Percentiles rank a stretch among this genome's conserved stretches.
phyloP scores from a whole-genome alignment of 2,113 vertebrate genomes.

The Stegastes partitus region DNA sequence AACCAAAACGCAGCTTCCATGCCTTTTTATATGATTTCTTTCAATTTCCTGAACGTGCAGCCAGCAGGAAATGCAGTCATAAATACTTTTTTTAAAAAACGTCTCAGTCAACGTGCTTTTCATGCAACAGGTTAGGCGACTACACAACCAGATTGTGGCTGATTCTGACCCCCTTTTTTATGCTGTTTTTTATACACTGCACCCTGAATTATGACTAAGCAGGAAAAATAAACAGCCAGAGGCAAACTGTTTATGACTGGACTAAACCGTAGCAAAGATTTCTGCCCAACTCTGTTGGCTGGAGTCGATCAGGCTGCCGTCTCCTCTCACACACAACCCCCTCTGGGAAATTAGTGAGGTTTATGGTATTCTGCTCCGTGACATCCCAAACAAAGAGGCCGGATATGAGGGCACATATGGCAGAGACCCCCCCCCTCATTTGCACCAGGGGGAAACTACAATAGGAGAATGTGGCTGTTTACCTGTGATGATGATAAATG shows the following conservation, averaged over 20 bases:
- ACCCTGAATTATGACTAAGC: background rate
- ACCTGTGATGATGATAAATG: conserved; percentile 62
- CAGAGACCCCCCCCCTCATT: background rate
- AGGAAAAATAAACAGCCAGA: conserved; percentile 1
- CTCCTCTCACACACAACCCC: background rate
- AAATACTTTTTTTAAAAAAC: background rate
- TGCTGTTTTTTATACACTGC: background rate
- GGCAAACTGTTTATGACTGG: background rate
- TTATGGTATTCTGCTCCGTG: conserved; percentile 30
- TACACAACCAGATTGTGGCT: background rate
- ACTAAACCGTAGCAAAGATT: background rate
- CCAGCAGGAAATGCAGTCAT: background rate
- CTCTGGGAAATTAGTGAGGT: conserved; percentile 25
- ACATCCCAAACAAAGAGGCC: conserved; percentile 36
- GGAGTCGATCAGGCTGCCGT: conserved; percentile 5
- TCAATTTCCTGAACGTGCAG: background rate
- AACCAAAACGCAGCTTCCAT: too few relatives aligned
- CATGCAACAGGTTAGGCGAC: background rate
- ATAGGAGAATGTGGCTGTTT: conserved; percentile 47
- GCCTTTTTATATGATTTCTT: background rate
- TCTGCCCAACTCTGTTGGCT: background rate
- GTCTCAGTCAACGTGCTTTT: background rate
- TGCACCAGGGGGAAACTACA: conserved; percentile 3
- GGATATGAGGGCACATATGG: conserved; percentile 34
- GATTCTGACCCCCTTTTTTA: too few relatives aligned